Conservation (phyloP, 2,888 invertebrate species). For the Keiferia lycopersicella region DNA sequence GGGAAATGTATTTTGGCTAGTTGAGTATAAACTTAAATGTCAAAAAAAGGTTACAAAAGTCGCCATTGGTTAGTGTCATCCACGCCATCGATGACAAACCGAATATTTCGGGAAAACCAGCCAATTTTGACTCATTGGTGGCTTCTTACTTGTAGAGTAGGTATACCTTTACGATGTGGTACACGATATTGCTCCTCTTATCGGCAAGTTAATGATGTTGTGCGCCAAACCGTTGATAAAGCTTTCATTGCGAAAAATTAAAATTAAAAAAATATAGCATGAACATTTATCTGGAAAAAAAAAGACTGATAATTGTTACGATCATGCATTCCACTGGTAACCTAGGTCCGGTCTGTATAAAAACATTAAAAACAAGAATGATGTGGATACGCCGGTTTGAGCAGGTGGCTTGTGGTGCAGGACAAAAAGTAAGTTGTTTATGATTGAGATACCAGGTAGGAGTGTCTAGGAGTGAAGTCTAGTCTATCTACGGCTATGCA, state of each 20-base stretch:
- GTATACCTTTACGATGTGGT: too few relatives aligned
- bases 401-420: background rate
- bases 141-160: too few relatives aligned
- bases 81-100: too few relatives aligned
- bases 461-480: too few relatives aligned
- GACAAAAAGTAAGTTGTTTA: background rate
- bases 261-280: background rate
- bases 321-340: background rate
- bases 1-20: too few relatives aligned
- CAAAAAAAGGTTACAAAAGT: too few relatives aligned
- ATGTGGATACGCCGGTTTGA: slow-evolving; percentile 1
- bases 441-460: background rate
- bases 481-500: too few relatives aligned
- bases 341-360: slow-evolving; percentile 16
- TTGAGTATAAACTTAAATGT: too few relatives aligned
- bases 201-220: background rate
- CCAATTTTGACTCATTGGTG: background rate
- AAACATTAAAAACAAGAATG: slow-evolving; percentile 7
- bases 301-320: slow-evolving; percentile 9
- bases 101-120: background rate
- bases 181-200: background rate
- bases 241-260: background rate
- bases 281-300: background rate
- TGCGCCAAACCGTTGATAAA: background rate
- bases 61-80: too few relatives aligned